Evolutionary conservation across 2,888 invertebrate genomes (phyloP), one percentile per base, ranked within the genome.

Genomic region (Leucania comma): DNA sequence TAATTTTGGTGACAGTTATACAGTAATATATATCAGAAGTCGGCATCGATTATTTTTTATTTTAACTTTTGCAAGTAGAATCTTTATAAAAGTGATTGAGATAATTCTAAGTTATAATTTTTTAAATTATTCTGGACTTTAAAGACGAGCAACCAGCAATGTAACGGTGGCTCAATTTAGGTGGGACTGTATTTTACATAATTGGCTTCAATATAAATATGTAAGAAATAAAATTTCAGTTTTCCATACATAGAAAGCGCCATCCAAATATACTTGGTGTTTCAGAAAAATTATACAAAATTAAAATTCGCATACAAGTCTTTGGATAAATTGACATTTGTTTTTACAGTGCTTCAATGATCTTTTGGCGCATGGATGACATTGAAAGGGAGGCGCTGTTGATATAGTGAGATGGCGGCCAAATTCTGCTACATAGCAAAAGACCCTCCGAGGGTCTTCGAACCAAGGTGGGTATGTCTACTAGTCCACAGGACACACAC

Each of bases 401-500:
- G 14, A 22, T 22, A 56, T 2, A 17, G 14, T 14, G 22, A 57
- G 35, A 35, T 22, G 57, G 22, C 57, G 8, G 14, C 22, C 57
- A 57, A 8, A 14, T 22, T 17, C 12, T 12, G n/a, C 12, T n/a
- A n/a, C n/a, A n/a, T n/a, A n/a, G 4, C 2, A 35, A 57, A 35
- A 35, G 14, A 35, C n/a, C 10, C 12, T 56, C n/a, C 2, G 3
- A 8, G n/a, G 4, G 0, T n/a, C 5, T 56, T 12, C 2, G n/a
- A n/a, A n/a, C n/a, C n/a, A n/a, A 57, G 22, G 35, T 35, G 58
- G 5, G 38, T 35, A 22, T 29, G 12, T 32, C 12, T 63, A 48
- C 95, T 97, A 98, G 91, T 97, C 97, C 0, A 97, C 97, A 0
- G 99, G 98, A 87, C 99, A 99, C 5, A 97, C 97, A 68, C 98